Evolutionary conservation across 2,888 invertebrate species (phyloP), one percentile per base, ranked within the genome.

Genomic region (Leptura quadrifasciata): DNA sequence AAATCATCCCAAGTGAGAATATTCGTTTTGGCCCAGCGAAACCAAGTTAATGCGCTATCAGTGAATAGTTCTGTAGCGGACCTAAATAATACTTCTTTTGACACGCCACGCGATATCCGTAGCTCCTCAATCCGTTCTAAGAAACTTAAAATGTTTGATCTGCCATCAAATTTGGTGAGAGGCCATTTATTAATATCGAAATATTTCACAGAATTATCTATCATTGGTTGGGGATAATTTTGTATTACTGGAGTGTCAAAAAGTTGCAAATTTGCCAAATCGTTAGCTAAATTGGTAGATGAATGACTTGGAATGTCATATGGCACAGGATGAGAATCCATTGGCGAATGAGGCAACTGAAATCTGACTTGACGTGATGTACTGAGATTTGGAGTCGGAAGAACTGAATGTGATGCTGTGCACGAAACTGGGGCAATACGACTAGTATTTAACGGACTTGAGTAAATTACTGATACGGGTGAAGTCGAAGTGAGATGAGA

Each of bases 101-200:
- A n/a, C 21, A 60, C 31, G 4, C 27, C 60, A 2, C 60, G 24
- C 9, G 27, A 24, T 24, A 60, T 12, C 8, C 60, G 10, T 1
- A 60, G 60, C 21, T 60, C 60, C 12, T 60, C 60, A 27, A 60
- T 31, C 5, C 60, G 60, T n/a, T 60, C 27, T 27, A 60, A n/a
- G 24, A 60, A 60, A 15, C 12, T 5, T 15, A n/a, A n/a, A 60
- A 60, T 27, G 5, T 3, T 12, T 0, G 60, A 60, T 27, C 17
- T 60, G 0, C 60, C 27, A 60, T 60, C 60, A 17, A 60, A 60
- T 20, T 57, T 57, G 12, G 20, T 12, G 8, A 57, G 20, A 20
- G 57, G 20, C 57, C 57, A 57, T 57, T 20, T 18, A 20, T 20
- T 57, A 20, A 57, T 9, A 9, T 57, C 57, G 3, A 57, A 57